phyloP scores from a whole-genome alignment of 1,140 invertebrate species.

The Drosophila sucinea region DNA sequence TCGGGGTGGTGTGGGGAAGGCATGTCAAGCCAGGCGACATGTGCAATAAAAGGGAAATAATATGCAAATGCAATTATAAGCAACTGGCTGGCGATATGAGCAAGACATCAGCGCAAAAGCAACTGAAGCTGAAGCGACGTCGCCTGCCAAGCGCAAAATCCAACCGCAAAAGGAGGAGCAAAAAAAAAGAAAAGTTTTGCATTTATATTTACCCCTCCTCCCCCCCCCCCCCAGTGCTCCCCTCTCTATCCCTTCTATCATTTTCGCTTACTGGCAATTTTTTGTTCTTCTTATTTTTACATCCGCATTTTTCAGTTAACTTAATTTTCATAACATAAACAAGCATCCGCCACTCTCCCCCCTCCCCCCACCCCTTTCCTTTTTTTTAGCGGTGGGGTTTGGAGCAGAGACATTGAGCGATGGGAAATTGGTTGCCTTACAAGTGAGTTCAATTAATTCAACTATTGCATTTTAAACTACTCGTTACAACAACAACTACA shows the following conservation, averaged over 20 bases:
- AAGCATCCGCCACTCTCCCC: conserved; percentile 19
- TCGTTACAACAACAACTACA: conserved; percentile 17
- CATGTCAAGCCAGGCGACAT: conserved; percentile 74
- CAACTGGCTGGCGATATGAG: conserved; percentile 66
- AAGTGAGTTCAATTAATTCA: conserved; percentile 33
- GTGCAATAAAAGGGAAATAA: conserved; percentile 80
- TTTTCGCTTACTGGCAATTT: conserved; percentile 1
- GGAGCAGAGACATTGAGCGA: conserved; percentile 24
- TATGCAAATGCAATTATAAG: conserved; percentile 81
- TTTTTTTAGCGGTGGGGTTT: neutral
- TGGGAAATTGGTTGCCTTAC: conserved; percentile 30
- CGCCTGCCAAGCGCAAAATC: conserved; percentile 43
- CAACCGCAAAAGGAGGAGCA: conserved; percentile 29
- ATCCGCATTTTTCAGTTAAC: conserved; percentile 37
- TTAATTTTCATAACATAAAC: conserved; percentile 64
- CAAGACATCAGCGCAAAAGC: conserved; percentile 46
- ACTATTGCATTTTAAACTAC: conserved; percentile 43
- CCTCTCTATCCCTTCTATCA: neutral
- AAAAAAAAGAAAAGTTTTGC: conserved; percentile 39
- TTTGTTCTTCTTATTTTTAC: conserved; percentile 30
- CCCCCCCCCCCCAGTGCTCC: neutral
- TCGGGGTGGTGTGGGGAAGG: conserved; percentile 30
- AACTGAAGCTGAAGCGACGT: conserved; percentile 31
- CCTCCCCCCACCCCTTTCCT: too few relatives aligned
- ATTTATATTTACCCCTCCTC: conserved; percentile 11